Percentiles rank a stretch among this genome's conserved stretches.
Evolutionary conservation across 1,140 invertebrate species (phyloP).

Genomic region (Babylonia areolata): DNA sequence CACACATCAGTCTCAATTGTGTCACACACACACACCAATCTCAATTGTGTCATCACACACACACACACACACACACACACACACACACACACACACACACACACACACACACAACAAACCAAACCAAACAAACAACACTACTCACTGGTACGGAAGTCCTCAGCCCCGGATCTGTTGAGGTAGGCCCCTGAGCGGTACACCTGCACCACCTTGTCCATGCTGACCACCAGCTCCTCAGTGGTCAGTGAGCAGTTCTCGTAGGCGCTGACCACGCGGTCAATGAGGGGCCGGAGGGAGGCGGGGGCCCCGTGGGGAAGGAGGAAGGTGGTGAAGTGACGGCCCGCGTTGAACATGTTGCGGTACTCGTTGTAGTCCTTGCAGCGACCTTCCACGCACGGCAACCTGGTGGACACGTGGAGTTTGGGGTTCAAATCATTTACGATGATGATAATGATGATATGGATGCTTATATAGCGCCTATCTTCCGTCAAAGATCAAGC

Average conservation of each 20-base stretch:
- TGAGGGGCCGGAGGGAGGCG: conserved; percentile 57
- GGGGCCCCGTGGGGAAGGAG: conserved; percentile 76
- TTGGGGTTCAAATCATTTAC: no score
- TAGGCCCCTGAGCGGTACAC: conserved; percentile 72
- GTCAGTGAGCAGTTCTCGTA: conserved; percentile 67
- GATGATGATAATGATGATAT: no score
- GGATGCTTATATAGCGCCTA: no score
- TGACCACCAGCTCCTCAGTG: conserved; percentile 61
- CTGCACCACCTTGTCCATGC: conserved; percentile 67
- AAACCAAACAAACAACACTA: not conserved
- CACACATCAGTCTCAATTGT: not conserved
- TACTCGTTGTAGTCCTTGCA: conserved; percentile 77
- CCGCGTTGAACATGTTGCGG: conserved; percentile 76
- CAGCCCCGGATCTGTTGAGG: conserved; percentile 56
- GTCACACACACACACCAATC: no score
- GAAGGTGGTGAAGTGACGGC: conserved; percentile 75
- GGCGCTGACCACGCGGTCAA: conserved; percentile 67
- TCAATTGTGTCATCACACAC: no score
- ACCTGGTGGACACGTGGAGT: conserved; percentile 43
- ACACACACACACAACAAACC: not conserved
- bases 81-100: conserved; percentile 7
- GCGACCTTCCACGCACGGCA: conserved; percentile 64
- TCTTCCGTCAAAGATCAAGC: no score
- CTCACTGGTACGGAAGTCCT: conserved; percentile 26
- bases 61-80: conserved; percentile 20